Percentiles rank a stretch among this genome's conserved stretches.
phyloP scores from a whole-genome alignment of 2,888 invertebrate species.

The Chironomus tentans region DNA sequence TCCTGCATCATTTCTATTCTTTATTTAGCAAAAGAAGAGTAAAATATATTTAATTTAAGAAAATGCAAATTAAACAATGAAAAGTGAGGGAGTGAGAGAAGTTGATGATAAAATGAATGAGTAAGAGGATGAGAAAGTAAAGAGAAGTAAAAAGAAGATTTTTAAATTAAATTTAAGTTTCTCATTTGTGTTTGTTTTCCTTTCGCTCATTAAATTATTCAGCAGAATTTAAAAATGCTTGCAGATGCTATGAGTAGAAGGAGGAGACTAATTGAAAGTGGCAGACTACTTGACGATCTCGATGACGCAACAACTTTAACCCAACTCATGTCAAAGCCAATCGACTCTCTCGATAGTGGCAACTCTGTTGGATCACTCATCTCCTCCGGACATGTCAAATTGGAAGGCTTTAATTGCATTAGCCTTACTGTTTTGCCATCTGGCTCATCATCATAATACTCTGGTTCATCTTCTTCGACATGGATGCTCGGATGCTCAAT shows the following conservation, averaged over 20 bases:
- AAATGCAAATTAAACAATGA: conserved; percentile 6
- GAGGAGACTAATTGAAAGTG: neutral
- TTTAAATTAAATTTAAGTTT: conserved; percentile 9
- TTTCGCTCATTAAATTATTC: conserved; percentile 1
- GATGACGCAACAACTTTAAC: neutral
- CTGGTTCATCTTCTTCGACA: conserved; percentile 29
- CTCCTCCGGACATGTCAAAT: conserved; percentile 52
- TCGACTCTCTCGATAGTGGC: conserved; percentile 48
- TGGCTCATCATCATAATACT: conserved; percentile 31
- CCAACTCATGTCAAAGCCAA: conserved; percentile 29
- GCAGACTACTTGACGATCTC: neutral
- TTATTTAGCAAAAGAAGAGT: neutral
- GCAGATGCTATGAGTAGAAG: neutral
- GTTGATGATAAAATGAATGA: neutral
- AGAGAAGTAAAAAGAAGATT: neutral
- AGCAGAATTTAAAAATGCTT: conserved; percentile 2
- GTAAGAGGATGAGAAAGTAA: neutral
- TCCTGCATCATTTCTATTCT: neutral
- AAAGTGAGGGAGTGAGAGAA: neutral
- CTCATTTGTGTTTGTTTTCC: neutral
- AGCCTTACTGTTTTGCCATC: conserved; percentile 37
- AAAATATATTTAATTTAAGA: neutral
- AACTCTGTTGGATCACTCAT: conserved; percentile 54
- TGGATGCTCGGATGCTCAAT: conserved; percentile 29
- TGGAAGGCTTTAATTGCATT: conserved; percentile 49